A percentile compares a stretch with the other conserved stretches of the same genome.
Conservation (phyloP, 1,140 invertebrate genomes). For the Drosophila nigromelanica region DNA sequence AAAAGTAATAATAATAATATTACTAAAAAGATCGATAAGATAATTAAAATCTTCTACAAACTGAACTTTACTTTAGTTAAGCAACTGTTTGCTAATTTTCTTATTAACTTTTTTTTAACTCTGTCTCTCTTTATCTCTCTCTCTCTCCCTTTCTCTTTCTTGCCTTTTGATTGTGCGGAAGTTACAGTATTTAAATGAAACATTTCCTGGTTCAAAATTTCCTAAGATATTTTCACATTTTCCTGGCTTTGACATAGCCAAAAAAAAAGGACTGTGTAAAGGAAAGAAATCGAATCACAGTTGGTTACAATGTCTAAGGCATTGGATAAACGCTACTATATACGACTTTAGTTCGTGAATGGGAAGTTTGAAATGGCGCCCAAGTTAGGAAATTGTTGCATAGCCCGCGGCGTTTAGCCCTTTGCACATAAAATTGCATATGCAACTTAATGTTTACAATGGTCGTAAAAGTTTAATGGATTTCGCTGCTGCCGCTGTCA, state of each 20-base stretch:
- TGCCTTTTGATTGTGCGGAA: not conserved
- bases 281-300: conserved; percentile 43
- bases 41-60: too few species aligned
- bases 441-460: conserved; percentile 77
- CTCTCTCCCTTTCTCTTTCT: not conserved
- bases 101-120: not conserved
- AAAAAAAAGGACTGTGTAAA: not conserved
- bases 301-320: conserved; percentile 56
- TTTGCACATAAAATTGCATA: conserved; percentile 72
- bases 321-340: conserved; percentile 15
- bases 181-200: conserved; percentile 30
- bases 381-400: conserved; percentile 53
- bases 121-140: not conserved
- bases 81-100: too few species aligned
- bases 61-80: too few species aligned
- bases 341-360: conserved; percentile 7
- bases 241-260: conserved; percentile 5
- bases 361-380: conserved; percentile 50
- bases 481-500: conserved; percentile 33
- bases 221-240: conserved; percentile 15
- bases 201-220: conserved; percentile 24
- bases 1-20: too few species aligned
- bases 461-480: conserved; percentile 76
- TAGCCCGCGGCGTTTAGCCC: conserved; percentile 42
- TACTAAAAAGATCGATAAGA: too few species aligned